Evolutionary conservation across 2,113 vertebrate species (phyloP).

Genomic region (Pithys albifrons): DNA sequence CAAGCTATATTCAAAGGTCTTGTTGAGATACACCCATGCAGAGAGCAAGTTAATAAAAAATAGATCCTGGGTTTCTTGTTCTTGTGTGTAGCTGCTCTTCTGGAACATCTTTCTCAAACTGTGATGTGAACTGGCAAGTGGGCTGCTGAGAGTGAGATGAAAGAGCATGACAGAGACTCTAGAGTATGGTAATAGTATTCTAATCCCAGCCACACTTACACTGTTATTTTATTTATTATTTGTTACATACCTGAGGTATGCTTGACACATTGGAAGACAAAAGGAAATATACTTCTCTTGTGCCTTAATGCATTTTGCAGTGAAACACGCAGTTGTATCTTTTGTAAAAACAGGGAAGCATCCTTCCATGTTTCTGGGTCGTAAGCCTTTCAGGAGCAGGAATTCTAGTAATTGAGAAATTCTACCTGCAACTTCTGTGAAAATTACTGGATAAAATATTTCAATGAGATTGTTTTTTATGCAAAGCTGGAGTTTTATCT

Average conservation of each 20-base stretch:
- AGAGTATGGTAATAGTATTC: neutral
- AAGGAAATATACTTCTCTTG: neutral
- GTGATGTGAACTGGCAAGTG: conserved; percentile 7
- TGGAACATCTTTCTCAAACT: neutral
- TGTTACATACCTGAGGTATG: neutral
- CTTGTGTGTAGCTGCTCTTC: neutral
- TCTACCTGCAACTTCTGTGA: neutral
- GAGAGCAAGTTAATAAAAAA: conserved; percentile 22
- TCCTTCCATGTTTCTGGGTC: neutral
- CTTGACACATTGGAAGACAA: neutral
- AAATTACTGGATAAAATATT: neutral
- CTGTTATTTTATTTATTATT: conserved; percentile 56
- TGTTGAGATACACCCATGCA: neutral
- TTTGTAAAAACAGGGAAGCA: neutral
- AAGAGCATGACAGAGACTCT: conserved; percentile 1
- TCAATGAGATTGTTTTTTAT: neutral
- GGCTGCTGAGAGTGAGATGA: neutral
- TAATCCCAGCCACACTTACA: neutral
- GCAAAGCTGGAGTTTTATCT: neutral
- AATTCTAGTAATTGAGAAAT: neutral
- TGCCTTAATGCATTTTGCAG: neutral
- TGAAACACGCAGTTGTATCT: neutral
- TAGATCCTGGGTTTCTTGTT: neutral
- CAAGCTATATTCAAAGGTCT: neutral
- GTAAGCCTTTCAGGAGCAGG: neutral